Percentiles rank a stretch among this genome's conserved stretches.
These are phyloP conservation scores for Apamea epomidion DNA, from an alignment of 2,888 invertebrate genomes.

Conservation along the genomic window DNA sequence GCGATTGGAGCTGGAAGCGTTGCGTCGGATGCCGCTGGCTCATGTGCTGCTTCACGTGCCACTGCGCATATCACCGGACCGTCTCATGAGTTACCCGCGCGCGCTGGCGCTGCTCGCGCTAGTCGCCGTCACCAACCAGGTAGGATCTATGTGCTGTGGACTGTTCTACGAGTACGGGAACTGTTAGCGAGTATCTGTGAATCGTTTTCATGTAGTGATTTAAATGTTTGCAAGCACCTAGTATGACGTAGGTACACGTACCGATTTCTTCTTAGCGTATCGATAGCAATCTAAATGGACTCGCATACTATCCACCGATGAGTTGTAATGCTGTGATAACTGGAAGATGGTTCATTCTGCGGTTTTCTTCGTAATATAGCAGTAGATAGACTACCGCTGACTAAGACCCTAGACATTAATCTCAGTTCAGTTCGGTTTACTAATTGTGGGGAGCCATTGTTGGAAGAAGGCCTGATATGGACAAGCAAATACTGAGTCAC, in stretches of 20 bases:
- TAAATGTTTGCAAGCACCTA: not conserved
- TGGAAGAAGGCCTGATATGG: not conserved
- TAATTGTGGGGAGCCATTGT: not conserved
- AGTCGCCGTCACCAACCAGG: constrained; percentile 64
- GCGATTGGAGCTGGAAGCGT: constrained; percentile 76
- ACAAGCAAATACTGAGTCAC: not conserved
- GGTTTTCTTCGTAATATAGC: not conserved
- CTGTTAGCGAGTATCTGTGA: constrained; percentile 4
- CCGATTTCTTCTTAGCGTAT: too few species aligned
- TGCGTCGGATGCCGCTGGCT: constrained; percentile 74
- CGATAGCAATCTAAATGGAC: too few species aligned
- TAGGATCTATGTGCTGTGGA: constrained; percentile 15
- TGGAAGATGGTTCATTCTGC: not conserved
- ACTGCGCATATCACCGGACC: constrained; percentile 69
- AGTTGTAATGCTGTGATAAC: not conserved
- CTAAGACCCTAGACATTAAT: not conserved
- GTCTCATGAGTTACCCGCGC: constrained; percentile 46
- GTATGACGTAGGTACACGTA: not conserved
- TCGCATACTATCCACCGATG: too few species aligned
- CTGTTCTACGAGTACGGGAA: not conserved
- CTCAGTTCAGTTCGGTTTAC: not conserved
- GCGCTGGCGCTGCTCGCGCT: constrained; percentile 65
- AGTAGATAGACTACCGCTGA: not conserved
- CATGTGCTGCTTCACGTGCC: constrained; percentile 75
- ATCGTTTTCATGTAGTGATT: constrained; percentile 22